Evolutionary conservation across 2,888 invertebrate genomes (phyloP), one percentile per base, ranked within the genome.

Genomic region (Griposia aprilina): DNA sequence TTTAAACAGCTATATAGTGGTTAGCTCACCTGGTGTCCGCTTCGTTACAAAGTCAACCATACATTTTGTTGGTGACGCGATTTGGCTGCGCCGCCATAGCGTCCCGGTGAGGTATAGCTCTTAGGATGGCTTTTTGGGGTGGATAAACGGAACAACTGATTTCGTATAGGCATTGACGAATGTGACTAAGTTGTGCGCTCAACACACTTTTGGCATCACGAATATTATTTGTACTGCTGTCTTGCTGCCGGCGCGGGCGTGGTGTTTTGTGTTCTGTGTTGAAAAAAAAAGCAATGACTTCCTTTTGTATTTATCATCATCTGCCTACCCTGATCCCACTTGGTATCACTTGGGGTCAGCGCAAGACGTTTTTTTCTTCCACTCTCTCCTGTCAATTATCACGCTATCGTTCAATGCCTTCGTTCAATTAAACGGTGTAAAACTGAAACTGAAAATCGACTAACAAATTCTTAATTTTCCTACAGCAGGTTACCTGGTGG

Each of bases 401-500:
- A 41, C 41, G 41, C 48, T 52, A 52, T 52, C 52, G 10, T 52
- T 52, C 23, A 52, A 20, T 52, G 3, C 23, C 23, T 52, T 23
- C 52, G 8, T 20, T 23, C 23, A 52, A 23, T 52, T 8, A 20
- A 30, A 20, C 30, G 10, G 23, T 66, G 15, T 66, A 26, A 67
- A 41, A 41, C 11, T 26, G 0, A 20, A 60, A 23, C 30, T 36
- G 1, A 36, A 13, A 52, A 15, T 26, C 10, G 8, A 77, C 48
- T 78, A 57, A 69, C 13, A 11, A 36, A 13, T 52, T 2, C 1
- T 45, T 63, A n/a, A 50, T 45, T 69, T 69, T 57, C n/a, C 41
- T 90, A 3, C 89, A 93, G 91, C 89, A 23, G 86, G 83, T 52
- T 90, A 89, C 68, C 59, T 41, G 1, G 52, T 85, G 1, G 91